phyloP scores from a whole-genome alignment of 1,140 invertebrate species.

The Thrips palmi region DNA sequence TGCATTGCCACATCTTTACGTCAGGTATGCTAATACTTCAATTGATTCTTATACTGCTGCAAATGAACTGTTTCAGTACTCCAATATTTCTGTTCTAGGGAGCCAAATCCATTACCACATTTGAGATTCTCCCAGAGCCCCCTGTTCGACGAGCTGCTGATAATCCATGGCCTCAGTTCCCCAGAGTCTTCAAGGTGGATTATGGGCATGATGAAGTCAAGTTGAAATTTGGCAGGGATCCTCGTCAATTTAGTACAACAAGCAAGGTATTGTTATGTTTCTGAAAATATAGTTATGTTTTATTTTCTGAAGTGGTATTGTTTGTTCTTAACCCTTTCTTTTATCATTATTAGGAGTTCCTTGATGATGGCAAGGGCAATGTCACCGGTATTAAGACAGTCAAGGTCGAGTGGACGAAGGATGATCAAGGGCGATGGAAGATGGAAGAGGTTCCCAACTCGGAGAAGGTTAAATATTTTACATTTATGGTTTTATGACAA shows the following conservation, averaged over 20 bases:
- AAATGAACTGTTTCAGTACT: neutral
- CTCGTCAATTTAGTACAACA: slow-evolving; percentile 79
- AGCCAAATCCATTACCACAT: slow-evolving; percentile 88
- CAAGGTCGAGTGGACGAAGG: slow-evolving; percentile 83
- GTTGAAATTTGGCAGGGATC: slow-evolving; percentile 81
- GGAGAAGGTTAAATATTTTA: slow-evolving; percentile 35
- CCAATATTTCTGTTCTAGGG: slow-evolving; percentile 32
- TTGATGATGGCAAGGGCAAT: slow-evolving; percentile 78
- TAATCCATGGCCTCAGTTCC: slow-evolving; percentile 98
- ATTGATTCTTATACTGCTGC: neutral
- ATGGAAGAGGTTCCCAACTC: slow-evolving; percentile 76
- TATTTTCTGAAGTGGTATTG: neutral
- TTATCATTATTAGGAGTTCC: slow-evolving; percentile 49
- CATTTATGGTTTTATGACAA: slow-evolving; percentile 1
- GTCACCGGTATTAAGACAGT: slow-evolving; percentile 80
- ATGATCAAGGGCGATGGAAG: slow-evolving; percentile 81
- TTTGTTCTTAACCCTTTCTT: neutral
- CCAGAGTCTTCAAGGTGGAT: slow-evolving; percentile 89
- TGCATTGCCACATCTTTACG: slow-evolving; percentile 95
- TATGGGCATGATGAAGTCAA: slow-evolving; percentile 97
- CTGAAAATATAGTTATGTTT: neutral
- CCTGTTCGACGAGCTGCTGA: slow-evolving; percentile 54
- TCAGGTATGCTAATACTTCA: slow-evolving; percentile 34
- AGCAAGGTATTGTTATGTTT: slow-evolving; percentile 44
- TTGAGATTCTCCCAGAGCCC: slow-evolving; percentile 93